Percentiles rank a stretch among this genome's conserved stretches.
phyloP scores from a whole-genome alignment of 2,888 invertebrate genomes.

The Agrochola litura region DNA sequence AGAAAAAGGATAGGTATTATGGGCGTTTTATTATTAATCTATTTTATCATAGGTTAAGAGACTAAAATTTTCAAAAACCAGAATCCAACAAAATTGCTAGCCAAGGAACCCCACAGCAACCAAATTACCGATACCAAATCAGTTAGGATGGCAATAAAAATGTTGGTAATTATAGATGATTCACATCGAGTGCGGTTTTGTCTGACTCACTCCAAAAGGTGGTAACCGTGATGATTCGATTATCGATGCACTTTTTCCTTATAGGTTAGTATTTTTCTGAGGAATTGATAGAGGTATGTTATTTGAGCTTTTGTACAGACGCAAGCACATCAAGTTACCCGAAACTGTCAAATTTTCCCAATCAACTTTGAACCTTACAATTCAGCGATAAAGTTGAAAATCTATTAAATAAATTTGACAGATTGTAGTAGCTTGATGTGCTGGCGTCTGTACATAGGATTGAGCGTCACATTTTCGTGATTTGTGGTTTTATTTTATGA shows the following conservation, averaged over 20 bases:
- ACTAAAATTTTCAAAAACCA: no score
- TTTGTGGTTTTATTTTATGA: not conserved
- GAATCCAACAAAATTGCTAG: not conserved
- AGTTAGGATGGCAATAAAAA: conserved; percentile 63
- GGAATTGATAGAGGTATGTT: conserved; percentile 10
- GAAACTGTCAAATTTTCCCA: no score
- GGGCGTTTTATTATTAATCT: no score
- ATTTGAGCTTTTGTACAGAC: conserved; percentile 4
- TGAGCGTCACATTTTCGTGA: not conserved
- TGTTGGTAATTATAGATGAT: conserved; percentile 61
- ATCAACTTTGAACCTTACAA: no score
- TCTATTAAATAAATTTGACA: no score
- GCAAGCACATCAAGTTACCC: no score
- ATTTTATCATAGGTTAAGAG: no score
- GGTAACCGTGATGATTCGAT: conserved; percentile 65
- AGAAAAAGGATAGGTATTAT: no score
- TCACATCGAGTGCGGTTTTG: conserved; percentile 60
- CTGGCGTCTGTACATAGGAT: no score
- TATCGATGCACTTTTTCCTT: conserved; percentile 62
- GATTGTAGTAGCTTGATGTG: no score
- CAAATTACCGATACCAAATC: conserved; percentile 61
- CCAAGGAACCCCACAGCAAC: conserved; percentile 31
- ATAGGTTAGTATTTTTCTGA: conserved; percentile 11
- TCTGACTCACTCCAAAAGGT: conserved; percentile 59
- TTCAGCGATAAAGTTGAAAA: no score